Percentiles rank a stretch among this genome's conserved stretches.
These are phyloP conservation scores for Scyliorhinus canicula DNA, from an alignment of 2,797 vertebrate genomes.

Conservation along the genomic window DNA sequence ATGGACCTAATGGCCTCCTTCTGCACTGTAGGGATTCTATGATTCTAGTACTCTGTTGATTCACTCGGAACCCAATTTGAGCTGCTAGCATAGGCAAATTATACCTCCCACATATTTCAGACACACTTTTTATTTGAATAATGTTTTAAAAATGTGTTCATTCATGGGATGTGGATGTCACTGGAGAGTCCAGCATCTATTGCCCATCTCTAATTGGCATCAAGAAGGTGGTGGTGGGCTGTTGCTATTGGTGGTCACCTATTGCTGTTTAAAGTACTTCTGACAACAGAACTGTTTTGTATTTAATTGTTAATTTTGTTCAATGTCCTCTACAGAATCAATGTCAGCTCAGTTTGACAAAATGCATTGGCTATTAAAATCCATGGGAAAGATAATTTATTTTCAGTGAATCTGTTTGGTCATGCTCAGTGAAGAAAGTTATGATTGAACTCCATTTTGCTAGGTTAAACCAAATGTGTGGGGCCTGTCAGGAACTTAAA, in stretches of 20 bases:
- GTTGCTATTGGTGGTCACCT: background rate
- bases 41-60: background rate
- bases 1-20: too few relatives aligned
- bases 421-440: background rate
- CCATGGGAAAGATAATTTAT: background rate
- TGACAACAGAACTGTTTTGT: background rate
- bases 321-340: background rate
- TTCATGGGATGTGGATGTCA: background rate
- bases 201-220: too few relatives aligned
- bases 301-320: background rate
- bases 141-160: too few relatives aligned
- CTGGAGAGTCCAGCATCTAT: too few relatives aligned
- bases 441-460: background rate
- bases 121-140: too few relatives aligned
- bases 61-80: background rate
- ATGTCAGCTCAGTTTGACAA: background rate
- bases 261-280: background rate
- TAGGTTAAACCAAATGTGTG: background rate
- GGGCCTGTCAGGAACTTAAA: background rate
- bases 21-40: too few relatives aligned
- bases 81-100: background rate
- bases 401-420: background rate
- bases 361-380: background rate
- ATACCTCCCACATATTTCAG: background rate
- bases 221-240: too few relatives aligned